Conservation (phyloP, 2,113 vertebrate species). For the Pangasianodon gigas region DNA sequence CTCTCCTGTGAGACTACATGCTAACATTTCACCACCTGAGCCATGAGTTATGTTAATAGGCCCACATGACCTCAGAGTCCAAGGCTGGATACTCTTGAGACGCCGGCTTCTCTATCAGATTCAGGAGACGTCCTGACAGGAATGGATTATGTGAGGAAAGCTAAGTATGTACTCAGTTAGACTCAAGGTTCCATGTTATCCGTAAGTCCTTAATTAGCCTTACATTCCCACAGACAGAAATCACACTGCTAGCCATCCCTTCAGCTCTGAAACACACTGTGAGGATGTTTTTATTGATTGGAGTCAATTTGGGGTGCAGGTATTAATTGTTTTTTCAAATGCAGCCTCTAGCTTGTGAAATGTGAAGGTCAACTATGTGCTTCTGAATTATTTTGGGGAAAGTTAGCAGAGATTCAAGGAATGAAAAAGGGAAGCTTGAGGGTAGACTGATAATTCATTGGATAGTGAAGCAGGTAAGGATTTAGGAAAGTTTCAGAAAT, state of each 20-base stretch:
- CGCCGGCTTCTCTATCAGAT: not conserved
- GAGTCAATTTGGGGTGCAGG: conserved; percentile 19
- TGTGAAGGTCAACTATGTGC: conserved; percentile 24
- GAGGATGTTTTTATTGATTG: conserved; percentile 48
- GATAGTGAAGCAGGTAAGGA: not conserved
- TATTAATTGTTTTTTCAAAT: conserved; percentile 26
- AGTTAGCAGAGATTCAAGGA: conserved; percentile 16
- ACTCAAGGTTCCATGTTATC: conserved; percentile 42
- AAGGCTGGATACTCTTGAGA: conserved; percentile 24
- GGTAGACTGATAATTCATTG: not conserved
- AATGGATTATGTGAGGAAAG: conserved; percentile 22
- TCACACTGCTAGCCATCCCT: conserved; percentile 3
- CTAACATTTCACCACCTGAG: conserved; percentile 44
- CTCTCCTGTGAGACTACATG: conserved; percentile 32
- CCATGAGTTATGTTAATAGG: conserved; percentile 47
- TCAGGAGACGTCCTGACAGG: conserved; percentile 29
- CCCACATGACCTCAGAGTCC: conserved; percentile 34
- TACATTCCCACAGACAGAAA: conserved; percentile 26
- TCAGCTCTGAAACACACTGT: conserved; percentile 24
- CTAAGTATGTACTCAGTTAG: conserved; percentile 30
- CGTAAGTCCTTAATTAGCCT: conserved; percentile 52
- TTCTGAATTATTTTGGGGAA: conserved; percentile 24
- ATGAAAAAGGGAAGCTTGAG: conserved; percentile 17
- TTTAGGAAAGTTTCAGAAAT: not conserved
- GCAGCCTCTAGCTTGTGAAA: not conserved